A percentile compares a stretch with the other conserved stretches of the same genome.
Evolutionary conservation across 2,113 vertebrate genomes (phyloP).

Genomic region (Microcebus griseorufus): DNA sequence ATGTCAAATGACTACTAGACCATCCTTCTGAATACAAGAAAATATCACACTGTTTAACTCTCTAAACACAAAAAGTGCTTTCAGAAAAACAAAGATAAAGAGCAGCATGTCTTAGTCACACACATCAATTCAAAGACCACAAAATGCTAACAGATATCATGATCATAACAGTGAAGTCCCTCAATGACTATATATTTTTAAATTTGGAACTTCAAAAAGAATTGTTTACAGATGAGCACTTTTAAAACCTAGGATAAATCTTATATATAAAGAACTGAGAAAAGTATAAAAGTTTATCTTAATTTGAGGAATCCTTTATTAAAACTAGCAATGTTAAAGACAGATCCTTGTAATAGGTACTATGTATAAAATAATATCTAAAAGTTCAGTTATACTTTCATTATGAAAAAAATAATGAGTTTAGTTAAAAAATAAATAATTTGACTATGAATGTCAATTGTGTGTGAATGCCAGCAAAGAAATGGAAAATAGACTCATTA

Average conservation of each 20-base stretch:
- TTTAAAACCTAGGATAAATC: conserved; percentile 24
- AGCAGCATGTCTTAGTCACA: conserved; percentile 52
- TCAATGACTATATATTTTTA: conserved; percentile 16
- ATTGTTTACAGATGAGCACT: conserved; percentile 10
- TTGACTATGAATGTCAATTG: neutral
- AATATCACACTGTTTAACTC: conserved; percentile 61
- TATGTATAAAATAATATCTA: conserved; percentile 1
- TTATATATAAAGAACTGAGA: neutral
- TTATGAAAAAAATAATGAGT: conserved; percentile 30
- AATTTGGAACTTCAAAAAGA: conserved; percentile 35
- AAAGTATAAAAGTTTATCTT: neutral
- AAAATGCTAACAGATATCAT: neutral
- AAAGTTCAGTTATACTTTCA: neutral
- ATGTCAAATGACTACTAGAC: conserved; percentile 67
- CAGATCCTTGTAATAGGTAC: neutral
- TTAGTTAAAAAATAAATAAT: conserved; percentile 1
- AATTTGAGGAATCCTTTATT: neutral
- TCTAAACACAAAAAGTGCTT: conserved; percentile 61
- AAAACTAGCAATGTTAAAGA: conserved; percentile 34
- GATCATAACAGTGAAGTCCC: neutral
- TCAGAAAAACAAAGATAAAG: conserved; percentile 64
- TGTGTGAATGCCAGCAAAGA: neutral
- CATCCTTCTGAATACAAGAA: conserved; percentile 64
- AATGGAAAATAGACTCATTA: neutral
- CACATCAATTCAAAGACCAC: conserved; percentile 15